Base-by-base conservation (phyloP, 2,888 invertebrate genomes). In the Cactoblastis cactorum region DNA sequence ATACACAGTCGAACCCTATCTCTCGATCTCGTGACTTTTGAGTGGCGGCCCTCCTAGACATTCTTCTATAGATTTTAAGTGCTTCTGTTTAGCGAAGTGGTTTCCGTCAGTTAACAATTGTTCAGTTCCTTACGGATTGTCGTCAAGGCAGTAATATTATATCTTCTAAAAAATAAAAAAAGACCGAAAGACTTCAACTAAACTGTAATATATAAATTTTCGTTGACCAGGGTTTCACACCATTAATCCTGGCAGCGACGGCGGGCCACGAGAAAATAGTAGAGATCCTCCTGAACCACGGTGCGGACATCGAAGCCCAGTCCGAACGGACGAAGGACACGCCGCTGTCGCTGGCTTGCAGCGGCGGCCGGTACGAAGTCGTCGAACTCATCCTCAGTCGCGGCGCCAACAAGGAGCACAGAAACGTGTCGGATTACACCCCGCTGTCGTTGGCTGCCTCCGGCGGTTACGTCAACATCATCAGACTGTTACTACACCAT, bases 241-340 rank as follows among this genome's bases (percentile, higher is more conserved):
- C 99, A 0, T 91, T 99, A 37, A 99, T 99, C 71, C 91, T 99
- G 62, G 98, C 98, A 41, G 98, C 99, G 19, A 98, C 99, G 11
- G 98, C 98, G 15, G 99, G 99, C 15, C 88, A 88, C 75, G 88
- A 88, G 73, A 88, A 90, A 72, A 94, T 97, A 18, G 98, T 98
- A 8, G 98, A 98, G 69, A 95, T 97, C 65, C 92, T 99, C 4
- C 88, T 99, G 51, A 97, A 97, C 81, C 94, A 96, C 82, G 95
- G 95, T 58, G 98, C 98, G n/a, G 97, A 98, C 76, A 95, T 99
- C 65, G 99, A 99, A 81, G 99, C 99, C 32, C 98, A 99, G 89
- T 98, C 98, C 0, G 99, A 99, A 83, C 93, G 99, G 69, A 99
- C 99, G 59, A 99, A 99, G 91, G 99, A 99, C 85, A 99, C 99